phyloP scores from a whole-genome alignment of 2,113 vertebrate genomes.

The Cyrtonyx montezumae region DNA sequence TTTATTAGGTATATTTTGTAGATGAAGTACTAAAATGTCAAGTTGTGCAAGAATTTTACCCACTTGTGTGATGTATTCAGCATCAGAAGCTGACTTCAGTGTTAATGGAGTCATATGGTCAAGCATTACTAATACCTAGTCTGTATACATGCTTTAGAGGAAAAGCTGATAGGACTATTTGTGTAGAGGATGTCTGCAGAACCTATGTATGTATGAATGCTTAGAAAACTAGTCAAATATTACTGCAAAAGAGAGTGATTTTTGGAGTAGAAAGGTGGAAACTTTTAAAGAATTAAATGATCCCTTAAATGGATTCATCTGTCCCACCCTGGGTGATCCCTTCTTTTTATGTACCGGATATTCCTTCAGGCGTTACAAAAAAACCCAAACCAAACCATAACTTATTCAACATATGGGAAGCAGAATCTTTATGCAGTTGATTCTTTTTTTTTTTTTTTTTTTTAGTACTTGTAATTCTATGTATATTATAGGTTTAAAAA shows the following conservation, averaged over 20 bases:
- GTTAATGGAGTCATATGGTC: not conserved
- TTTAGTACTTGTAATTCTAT: not conserved
- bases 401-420: not conserved
- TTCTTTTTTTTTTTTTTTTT: not conserved
- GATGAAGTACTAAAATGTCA: too few species aligned
- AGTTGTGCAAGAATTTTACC: too few species aligned
- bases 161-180: not conserved
- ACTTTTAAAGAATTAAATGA: not conserved
- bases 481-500: not conserved
- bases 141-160: not conserved
- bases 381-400: not conserved
- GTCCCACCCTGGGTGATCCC: not conserved
- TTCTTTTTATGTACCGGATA: not conserved
- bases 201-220: too few species aligned
- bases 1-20: not conserved
- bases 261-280: not conserved
- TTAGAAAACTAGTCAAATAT: not conserved
- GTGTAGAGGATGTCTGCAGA: not conserved
- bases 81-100: not conserved
- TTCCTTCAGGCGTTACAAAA: not conserved
- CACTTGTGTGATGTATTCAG: not conserved
- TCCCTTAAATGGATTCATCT: not conserved
- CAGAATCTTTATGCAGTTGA: rapidly evolving
- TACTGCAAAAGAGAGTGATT: not conserved
- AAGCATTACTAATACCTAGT: not conserved